Evolutionary conservation across 92 coral and sea anemone species (phyloP), one percentile per base, ranked within the genome.

Genomic region (Bergia sp.): DNA sequence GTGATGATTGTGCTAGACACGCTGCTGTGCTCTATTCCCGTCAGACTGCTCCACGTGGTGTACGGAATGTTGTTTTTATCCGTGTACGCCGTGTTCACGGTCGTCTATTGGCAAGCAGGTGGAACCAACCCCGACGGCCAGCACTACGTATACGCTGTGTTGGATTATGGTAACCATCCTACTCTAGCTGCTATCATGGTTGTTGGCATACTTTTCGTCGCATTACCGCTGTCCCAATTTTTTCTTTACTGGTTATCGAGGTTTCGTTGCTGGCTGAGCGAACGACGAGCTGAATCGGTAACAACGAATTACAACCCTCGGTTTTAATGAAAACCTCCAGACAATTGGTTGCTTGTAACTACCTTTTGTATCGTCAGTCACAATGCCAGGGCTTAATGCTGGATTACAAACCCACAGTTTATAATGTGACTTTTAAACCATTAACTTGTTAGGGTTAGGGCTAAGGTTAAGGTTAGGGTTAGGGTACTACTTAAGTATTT

Each of bases 101-200:
- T 94, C 43, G 45, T 90, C 9, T 95, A 93, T 78, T 93, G 98
- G 96, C 81, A 45, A 42, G 90, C 89, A 42, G 95, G 96, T 1
- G 98, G 98, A 2, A 91, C 93, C 21, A 95, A 95, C 85, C 72
- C 20, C 36, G 11, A 80, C 21, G 96, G 96, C 11, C 3, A 89
- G 21, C 93, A 89, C 9, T 93, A 90, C 82, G 88, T 95, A 55
- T 95, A 95, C 79, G 90, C 90, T 23, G 76, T 89, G 7, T 47
- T 95, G 91, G 92, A 95, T 72, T 95, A 93, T 76, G 85, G 76
- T 20, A 89, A 91, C 11, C 92, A 86, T 66, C 95, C 95, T 5
- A 80, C 67, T 21, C 49, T 66, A 2, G 95, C 96, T 3, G 80
- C 45, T 5, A 38, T 90, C 37, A 69, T 80, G 82, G 89, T 91